Evolutionary conservation across 2,113 vertebrate species (phyloP), one percentile per base, ranked within the genome.

Genomic region (Etia nguti): DNA sequence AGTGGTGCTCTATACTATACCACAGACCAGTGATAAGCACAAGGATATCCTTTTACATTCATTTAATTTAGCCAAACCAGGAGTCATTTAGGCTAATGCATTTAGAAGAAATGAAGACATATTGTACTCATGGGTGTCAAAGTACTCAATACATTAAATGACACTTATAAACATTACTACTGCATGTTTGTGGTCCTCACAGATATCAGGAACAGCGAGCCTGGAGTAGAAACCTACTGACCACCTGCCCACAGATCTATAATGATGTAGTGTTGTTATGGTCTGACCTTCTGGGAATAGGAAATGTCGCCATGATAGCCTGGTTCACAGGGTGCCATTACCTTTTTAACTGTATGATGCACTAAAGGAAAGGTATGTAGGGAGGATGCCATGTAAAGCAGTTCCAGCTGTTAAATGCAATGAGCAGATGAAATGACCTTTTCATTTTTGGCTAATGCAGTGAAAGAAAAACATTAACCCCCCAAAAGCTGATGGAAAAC

Each of bases 211-310:
- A 92, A 89, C 10, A 91, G 41, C 38, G 15, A 34, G 34, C 68
- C n/a, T 52, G 15, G 18, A 81, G 79, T 16, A 89, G 24, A 81
- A 88, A 24, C 13, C 7, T 79, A 79, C 77, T 82, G 43, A 87
- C 22, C 54, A 22, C 6, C 20, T 79, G 26, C n/a, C 82, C 84
- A 29, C 82, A 82, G 79, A 88, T 86, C 86, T 34, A 90, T 92
- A 82, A 65, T 26, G 48, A 22, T 54, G 24, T 34, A 52, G 82
- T 60, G 36, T 79, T 16, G 87, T 43, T 83, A 79, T 88, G 34
- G 18, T 31, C 29, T 52, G 26, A 50, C 29, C 70, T 13, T 26
- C 10, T 80, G 54, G 18, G 34, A 84, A 46, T 62, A 12, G 34
- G 41, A 70, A 85, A 68, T 56, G 43, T 46, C 22, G 3, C 4